Evolutionary conservation across 2,797 vertebrate species (phyloP).

Genomic region (Mastacembelus armatus): DNA sequence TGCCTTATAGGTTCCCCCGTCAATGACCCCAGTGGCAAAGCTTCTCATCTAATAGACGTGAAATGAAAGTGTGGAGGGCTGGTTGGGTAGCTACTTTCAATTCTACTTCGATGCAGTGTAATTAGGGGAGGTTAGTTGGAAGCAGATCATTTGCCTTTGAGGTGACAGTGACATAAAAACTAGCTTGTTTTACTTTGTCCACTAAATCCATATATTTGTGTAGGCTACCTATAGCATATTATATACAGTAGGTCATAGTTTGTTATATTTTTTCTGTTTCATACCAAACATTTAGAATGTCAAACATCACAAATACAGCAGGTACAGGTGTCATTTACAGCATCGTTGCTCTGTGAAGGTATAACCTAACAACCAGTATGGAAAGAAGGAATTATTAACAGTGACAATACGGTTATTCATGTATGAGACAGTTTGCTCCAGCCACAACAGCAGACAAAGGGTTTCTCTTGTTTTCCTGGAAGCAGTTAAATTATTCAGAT

Average conservation of each 20-base stretch:
- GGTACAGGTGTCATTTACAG: no score
- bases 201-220: no score
- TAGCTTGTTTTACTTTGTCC: no score
- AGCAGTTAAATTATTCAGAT: slow-evolving; percentile 69
- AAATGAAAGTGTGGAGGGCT: not conserved
- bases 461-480: slow-evolving; percentile 46
- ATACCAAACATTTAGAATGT: no score
- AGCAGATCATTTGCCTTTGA: not conserved
- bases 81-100: not conserved
- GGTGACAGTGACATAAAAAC: no score
- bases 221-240: no score
- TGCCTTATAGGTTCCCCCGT: slow-evolving; percentile 37
- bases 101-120: not conserved
- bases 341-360: not conserved
- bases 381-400: not conserved
- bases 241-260: no score
- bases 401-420: slow-evolving; percentile 5
- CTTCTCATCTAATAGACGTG: slow-evolving; percentile 53
- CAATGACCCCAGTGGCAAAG: slow-evolving; percentile 34
- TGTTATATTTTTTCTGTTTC: no score
- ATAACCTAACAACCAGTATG: not conserved
- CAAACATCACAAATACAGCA: no score
- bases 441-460: slow-evolving; percentile 11
- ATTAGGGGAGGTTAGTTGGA: not conserved
- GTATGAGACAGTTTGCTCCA: slow-evolving; percentile 24